Evolutionary conservation across 2,888 invertebrate species (phyloP).

Genomic region (Miltochrista miniata): DNA sequence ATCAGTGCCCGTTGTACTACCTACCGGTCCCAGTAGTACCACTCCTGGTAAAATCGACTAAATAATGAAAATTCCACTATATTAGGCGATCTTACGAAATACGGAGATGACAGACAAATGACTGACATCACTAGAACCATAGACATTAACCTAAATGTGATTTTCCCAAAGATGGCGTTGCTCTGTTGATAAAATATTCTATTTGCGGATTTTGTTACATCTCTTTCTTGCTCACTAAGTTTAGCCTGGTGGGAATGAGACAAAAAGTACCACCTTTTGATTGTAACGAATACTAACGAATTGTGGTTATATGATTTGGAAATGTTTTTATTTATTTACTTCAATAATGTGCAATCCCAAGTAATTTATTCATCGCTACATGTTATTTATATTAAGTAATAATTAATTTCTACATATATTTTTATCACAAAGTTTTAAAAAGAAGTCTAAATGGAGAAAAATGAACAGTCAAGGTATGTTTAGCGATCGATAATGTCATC

Average conservation of each 20-base stretch:
- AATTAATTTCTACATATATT: conserved; percentile 43
- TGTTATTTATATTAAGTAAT: conserved; percentile 39
- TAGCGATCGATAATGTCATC: conserved; percentile 76
- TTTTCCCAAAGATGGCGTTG: conserved; percentile 58
- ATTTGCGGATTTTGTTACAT: conserved; percentile 55
- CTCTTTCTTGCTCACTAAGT: conserved; percentile 48
- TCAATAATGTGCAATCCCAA: conserved; percentile 59
- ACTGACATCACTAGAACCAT: conserved; percentile 47
- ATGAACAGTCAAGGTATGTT: conserved; percentile 74
- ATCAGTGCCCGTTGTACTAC: too few species aligned
- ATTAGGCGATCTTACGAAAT: not conserved
- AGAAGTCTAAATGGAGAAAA: conserved; percentile 62
- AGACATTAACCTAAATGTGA: conserved; percentile 43
- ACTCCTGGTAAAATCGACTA: too few species aligned
- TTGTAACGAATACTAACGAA: conserved; percentile 81
- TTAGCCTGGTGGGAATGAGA: conserved; percentile 42
- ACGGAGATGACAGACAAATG: not conserved
- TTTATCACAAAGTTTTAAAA: conserved; percentile 19
- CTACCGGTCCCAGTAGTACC: too few species aligned
- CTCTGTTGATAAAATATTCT: conserved; percentile 53
- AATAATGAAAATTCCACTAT: too few species aligned
- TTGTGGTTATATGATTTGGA: conserved; percentile 68
- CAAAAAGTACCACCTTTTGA: conserved; percentile 60
- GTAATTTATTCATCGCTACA: conserved; percentile 39
- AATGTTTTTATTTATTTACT: conserved; percentile 65